These are phyloP conservation scores for Encarsia formosa DNA, from an alignment of 2,888 invertebrate genomes.

Conservation along the genomic window DNA sequence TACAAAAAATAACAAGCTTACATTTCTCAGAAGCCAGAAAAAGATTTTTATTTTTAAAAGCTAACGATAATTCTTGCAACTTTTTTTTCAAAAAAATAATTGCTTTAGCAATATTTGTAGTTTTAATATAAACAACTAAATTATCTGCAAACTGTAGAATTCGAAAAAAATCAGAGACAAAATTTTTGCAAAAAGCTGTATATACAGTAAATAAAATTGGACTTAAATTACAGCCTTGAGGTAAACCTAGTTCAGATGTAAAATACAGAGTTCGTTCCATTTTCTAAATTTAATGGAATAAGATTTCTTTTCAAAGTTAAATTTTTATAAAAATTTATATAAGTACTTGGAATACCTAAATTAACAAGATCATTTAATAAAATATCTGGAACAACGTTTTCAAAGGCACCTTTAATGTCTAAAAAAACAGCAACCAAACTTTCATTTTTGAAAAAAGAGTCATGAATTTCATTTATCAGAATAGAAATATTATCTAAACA, in stretches of 20 bases:
- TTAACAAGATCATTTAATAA: conserved; percentile 17
- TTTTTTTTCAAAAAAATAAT: background rate
- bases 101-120: background rate
- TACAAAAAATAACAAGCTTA: background rate
- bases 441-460: conserved; percentile 14
- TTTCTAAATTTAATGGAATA: background rate
- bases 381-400: conserved; percentile 19
- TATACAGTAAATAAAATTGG: background rate
- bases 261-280: background rate
- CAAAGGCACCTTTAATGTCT: conserved; percentile 22
- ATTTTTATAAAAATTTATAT: conserved; percentile 15
- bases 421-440: conserved; percentile 7
- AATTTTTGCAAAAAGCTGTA: background rate
- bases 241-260: background rate
- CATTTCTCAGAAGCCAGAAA: no score
- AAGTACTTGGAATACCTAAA: conserved; percentile 6
- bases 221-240: background rate
- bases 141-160: conserved; percentile 5
- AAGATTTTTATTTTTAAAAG: background rate
- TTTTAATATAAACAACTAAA: background rate
- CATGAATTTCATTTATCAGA: conserved; percentile 13
- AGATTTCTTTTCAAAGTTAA: conserved; percentile 4
- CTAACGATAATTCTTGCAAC: background rate
- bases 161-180: background rate
- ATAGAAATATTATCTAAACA: conserved; percentile 18